Evolutionary conservation across 1,140 invertebrate species (phyloP).

Genomic region (Hylaeus anthracinus): DNA sequence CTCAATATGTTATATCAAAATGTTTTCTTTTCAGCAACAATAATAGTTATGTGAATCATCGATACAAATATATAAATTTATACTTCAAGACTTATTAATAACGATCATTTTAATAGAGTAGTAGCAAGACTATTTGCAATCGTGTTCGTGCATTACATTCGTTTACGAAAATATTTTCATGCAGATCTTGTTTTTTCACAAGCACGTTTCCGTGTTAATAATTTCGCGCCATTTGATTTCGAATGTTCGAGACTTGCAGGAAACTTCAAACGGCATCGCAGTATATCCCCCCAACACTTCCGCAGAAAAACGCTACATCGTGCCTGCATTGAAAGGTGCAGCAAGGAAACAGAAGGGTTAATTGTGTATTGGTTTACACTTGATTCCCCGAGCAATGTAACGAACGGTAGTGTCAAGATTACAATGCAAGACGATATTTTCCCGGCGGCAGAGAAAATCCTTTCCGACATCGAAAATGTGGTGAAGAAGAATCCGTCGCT

Average conservation of each 20-base stretch:
- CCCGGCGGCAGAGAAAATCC: conserved; percentile 87
- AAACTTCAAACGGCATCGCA: conserved; percentile 36
- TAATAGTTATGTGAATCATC: background rate
- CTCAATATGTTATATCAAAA: background rate
- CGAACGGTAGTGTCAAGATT: conserved; percentile 47
- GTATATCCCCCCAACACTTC: conserved; percentile 41
- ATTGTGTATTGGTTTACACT: conserved; percentile 47
- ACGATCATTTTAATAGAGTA: background rate
- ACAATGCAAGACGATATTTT: conserved; percentile 83
- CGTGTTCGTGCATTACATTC: background rate
- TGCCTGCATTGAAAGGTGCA: conserved; percentile 62
- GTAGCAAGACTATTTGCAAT: background rate
- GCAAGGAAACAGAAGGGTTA: conserved; percentile 51
- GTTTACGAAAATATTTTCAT: background rate
- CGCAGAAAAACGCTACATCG: conserved; percentile 63
- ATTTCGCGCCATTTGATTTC: conserved; percentile 34
- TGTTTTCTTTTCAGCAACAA: background rate
- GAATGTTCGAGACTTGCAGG: conserved; percentile 42
- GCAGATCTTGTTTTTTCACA: background rate
- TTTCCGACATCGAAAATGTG: conserved; percentile 87
- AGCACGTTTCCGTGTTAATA: background rate
- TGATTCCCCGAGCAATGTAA: conserved; percentile 67
- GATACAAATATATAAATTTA: background rate
- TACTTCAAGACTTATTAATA: background rate
- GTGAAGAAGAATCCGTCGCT: conserved; percentile 87